Base-by-base conservation (phyloP, 2,113 vertebrate genomes). In the Aegotheles bennettii region DNA sequence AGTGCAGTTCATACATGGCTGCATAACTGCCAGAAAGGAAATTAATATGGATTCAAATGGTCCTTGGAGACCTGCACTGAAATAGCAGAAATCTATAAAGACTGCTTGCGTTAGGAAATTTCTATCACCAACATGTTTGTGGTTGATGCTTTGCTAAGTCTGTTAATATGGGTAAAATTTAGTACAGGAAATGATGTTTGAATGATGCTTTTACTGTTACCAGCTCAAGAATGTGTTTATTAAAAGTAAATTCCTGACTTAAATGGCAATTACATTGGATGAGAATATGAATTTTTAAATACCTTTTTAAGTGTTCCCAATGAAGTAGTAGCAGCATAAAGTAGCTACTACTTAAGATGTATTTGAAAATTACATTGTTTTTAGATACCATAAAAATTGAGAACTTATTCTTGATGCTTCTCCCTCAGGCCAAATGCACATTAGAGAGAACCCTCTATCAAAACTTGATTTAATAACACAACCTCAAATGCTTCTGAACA, bases 21-120 rank as follows among this genome's bases (percentile, higher is more conserved):
- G 59, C 99, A 99, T 99, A 99, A 99, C 99, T 99, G 99, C 99
- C 99, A 98, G 98, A 99, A 98, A 99, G 99, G 99, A 99, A 99
- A 99, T 99, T 99, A 99, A 99, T 99, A 99, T 99, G 98, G 99
- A 99, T 99, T 99, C 98, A 99, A 99, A 99, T 98, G 98, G 98
- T 98, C 99, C 99, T 99, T 77, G 33, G 99, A 99, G 99, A 99
- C 98, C 77, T 90, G 57, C 65, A 17, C 80, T 97, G 88, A 96
- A 98, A 98, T 97, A 98, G 98, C 98, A 98, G 98, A 98, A 98
- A 99, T 99, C 99, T 98, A 99, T 99, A 99, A 99, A 98, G 98
- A 96, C 97, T 98, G 98, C 98, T 98, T 98, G 98, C 97, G 97
- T 98, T 98, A 98, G 98, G 98, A 99, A 98, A 99, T 98, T 98